A percentile compares a stretch with the other conserved stretches of the same genome.
Evolutionary conservation across 2,113 vertebrate species (phyloP).

Genomic region (Pomatostomus ruficeps): DNA sequence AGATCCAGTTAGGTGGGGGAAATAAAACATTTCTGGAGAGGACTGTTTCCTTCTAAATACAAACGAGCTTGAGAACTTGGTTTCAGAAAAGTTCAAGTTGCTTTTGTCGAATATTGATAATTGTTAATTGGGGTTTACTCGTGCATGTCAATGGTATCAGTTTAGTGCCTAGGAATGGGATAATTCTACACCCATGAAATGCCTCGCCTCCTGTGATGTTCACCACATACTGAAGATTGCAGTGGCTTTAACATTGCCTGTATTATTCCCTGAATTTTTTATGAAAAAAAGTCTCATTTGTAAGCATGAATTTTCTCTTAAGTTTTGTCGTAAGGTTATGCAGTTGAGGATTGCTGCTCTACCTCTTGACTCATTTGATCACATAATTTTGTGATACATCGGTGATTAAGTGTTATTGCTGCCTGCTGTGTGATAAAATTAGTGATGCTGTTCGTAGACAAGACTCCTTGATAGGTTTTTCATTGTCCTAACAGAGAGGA

Average conservation of each 20-base stretch:
- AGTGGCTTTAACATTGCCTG: background rate
- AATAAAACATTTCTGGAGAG: background rate
- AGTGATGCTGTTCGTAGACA: background rate
- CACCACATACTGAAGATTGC: background rate
- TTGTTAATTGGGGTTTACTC: accelerated
- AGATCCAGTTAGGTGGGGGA: no score
- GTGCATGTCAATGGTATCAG: background rate
- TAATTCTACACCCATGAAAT: accelerated
- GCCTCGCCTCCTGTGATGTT: background rate
- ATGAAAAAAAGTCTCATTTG: background rate
- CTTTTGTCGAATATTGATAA: accelerated
- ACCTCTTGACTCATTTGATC: background rate
- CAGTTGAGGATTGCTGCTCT: background rate
- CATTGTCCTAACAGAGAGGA: conserved; percentile 82
- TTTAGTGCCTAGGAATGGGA: background rate
- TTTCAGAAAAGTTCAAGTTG: background rate
- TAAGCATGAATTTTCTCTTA: background rate
- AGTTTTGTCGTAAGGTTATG: background rate
- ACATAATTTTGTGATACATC: background rate
- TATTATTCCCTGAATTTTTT: background rate
- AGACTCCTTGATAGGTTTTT: background rate
- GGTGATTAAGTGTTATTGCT: background rate
- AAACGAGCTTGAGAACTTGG: background rate
- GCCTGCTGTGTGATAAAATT: background rate
- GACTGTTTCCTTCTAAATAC: accelerated